Conservation (phyloP, 1,140 invertebrate species). For the Potamilus streckersoni region DNA sequence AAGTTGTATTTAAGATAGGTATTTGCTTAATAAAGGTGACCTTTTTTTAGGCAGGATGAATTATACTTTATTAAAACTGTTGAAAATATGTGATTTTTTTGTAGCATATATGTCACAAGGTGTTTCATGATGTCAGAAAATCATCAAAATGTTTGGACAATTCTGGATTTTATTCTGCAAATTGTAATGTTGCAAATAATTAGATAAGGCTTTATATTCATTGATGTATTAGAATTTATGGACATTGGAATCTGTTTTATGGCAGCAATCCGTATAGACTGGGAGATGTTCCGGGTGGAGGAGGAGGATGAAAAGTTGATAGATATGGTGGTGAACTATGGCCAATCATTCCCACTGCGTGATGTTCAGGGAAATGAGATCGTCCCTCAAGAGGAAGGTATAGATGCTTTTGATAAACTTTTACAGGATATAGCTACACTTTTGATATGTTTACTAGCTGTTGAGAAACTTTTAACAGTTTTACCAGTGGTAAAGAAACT, state of each 20-base stretch:
- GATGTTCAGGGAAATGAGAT: slow-evolving; percentile 58
- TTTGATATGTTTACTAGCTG: neutral
- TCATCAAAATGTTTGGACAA: neutral
- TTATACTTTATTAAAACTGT: no score
- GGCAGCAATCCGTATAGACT: slow-evolving; percentile 63
- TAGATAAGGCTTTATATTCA: neutral
- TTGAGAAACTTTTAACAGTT: neutral
- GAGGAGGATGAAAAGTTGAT: slow-evolving; percentile 50
- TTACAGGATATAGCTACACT: neutral
- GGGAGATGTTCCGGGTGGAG: slow-evolving; percentile 50
- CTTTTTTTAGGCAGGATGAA: no score
- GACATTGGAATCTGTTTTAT: neutral
- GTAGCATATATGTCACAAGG: no score
- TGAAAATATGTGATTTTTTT: neutral
- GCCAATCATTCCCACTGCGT: slow-evolving; percentile 53
- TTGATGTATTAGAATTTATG: neutral
- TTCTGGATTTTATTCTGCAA: neutral
- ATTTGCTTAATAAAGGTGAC: no score
- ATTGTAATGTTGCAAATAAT: neutral
- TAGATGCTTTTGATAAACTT: neutral
- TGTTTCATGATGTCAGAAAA: no score
- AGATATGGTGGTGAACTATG: slow-evolving; percentile 57
- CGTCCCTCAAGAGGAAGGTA: slow-evolving; percentile 40
- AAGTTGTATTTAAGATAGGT: no score
- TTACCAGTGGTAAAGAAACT: slow-evolving; percentile 17